Base-by-base conservation (phyloP, 2,888 invertebrate genomes). In the Uloborus plumipes region DNA sequence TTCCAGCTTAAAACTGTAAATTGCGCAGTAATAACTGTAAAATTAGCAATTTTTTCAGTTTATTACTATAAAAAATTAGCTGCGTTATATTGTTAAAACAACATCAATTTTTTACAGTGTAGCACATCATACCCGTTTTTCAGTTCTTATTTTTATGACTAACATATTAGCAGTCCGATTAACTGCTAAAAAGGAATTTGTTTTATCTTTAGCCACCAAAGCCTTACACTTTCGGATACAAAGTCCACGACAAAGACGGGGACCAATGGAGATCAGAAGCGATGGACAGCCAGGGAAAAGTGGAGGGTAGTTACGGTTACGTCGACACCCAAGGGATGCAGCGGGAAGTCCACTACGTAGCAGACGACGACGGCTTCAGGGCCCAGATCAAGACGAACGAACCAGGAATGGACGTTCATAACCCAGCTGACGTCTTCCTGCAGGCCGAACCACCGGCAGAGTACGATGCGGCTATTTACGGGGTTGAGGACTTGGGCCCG, bases 351-450 rank as follows among this genome's bases (percentile, higher is more conserved):
- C 49, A 80, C 16, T 80, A 80, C 65, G 70, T 74, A 7, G 80
- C 80, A 0, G 80, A 80, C 26, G 64, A 64, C 16, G 69, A 26
- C 0, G 80, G 80, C 4, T 80, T 80, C 50, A 53, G 80, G 13
- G 80, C 74, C n/a, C 62, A 39, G 7, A 69, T 80, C 39, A 69
- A 64, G 39, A 80, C 80, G 13, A 80, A 80, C 64, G 80, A 80
- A 55, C 80, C 80, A 1, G 80, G 80, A 13, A 80, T 80, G 74
- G 55, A 80, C 58, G 22, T 64, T 22, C 74, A 69, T 13, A 64
- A 62, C 47, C 80, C 80, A 2, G 80, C 80, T 1, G 70, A 80
- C 13, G 69, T 80, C 7, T 20, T 64, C 7, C 20, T 80, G 20
- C 0, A 66, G 7, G 61, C 73, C 14, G 50, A 55, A 7, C 69